These are phyloP conservation scores for Macaca mulatta DNA, from an alignment of 2,113 vertebrate species.

Conservation along the genomic window DNA sequence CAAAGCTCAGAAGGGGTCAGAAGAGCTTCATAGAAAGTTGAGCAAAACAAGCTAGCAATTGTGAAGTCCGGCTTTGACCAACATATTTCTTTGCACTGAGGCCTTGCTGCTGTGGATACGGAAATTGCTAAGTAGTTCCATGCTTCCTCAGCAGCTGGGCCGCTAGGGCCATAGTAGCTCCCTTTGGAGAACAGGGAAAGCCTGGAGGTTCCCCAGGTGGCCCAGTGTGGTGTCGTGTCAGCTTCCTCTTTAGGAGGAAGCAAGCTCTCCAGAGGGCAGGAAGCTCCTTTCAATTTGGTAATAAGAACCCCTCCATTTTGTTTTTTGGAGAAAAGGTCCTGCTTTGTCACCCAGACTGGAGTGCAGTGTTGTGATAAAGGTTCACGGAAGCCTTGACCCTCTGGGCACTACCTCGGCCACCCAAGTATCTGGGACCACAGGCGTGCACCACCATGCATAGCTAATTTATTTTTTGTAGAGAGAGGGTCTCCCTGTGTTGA, in stretches of 20 bases:
- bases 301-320: not conserved
- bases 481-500: no score
- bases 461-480: no score
- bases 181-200: not conserved
- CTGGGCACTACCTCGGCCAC: no score
- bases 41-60: not conserved
- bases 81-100: not conserved
- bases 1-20: not conserved
- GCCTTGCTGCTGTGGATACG: not conserved
- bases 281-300: not conserved
- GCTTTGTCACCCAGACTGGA: no score
- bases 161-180: accelerated
- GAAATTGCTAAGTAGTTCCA: not conserved
- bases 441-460: no score
- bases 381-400: no score
- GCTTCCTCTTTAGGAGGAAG: not conserved
- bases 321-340: no score
- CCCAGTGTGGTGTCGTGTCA: accelerated
- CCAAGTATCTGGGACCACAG: no score
- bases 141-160: not conserved
- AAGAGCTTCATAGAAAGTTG: not conserved
- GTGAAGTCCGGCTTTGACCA: not conserved
- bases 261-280: not conserved
- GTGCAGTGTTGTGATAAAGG: no score
- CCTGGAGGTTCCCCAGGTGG: not conserved